phyloP scores from a whole-genome alignment of 2,797 vertebrate genomes.

The Coreius guichenoti region DNA sequence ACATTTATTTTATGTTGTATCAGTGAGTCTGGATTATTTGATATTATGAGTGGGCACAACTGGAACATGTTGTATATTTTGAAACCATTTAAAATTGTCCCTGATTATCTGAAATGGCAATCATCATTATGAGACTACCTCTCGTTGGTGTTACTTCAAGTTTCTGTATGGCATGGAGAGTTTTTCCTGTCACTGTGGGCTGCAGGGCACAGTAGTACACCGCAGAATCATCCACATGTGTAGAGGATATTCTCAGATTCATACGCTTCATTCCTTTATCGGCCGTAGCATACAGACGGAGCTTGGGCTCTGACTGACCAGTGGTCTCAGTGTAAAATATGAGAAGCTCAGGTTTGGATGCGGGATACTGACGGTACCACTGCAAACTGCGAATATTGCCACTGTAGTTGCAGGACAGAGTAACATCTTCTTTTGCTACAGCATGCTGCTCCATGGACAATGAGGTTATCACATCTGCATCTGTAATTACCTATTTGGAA shows the following conservation, averaged over 20 bases:
- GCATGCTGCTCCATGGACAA: background rate
- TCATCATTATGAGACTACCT: no score
- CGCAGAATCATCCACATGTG: constrained; percentile 46
- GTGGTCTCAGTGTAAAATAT: background rate
- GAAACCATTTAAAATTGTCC: no score
- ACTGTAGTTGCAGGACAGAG: constrained; percentile 32
- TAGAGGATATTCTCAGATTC: constrained; percentile 28
- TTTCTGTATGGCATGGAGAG: no score
- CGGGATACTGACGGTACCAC: constrained; percentile 32
- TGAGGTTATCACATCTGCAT: background rate
- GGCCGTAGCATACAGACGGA: constrained; percentile 5
- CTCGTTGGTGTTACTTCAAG: no score
- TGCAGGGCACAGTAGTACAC: constrained; percentile 32
- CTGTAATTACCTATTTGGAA: background rate
- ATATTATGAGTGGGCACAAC: no score
- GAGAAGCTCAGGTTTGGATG: constrained; percentile 2
- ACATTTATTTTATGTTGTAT: no score
- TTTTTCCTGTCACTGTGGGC: constrained; percentile 40
- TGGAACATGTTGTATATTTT: no score
- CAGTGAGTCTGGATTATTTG: no score
- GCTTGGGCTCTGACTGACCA: background rate
- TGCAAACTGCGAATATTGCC: background rate
- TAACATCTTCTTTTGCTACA: background rate
- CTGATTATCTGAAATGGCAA: no score
- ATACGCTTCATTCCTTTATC: background rate